Evolutionary conservation across 2,797 vertebrate species (phyloP).

Genomic region (Chaunax sp.): DNA sequence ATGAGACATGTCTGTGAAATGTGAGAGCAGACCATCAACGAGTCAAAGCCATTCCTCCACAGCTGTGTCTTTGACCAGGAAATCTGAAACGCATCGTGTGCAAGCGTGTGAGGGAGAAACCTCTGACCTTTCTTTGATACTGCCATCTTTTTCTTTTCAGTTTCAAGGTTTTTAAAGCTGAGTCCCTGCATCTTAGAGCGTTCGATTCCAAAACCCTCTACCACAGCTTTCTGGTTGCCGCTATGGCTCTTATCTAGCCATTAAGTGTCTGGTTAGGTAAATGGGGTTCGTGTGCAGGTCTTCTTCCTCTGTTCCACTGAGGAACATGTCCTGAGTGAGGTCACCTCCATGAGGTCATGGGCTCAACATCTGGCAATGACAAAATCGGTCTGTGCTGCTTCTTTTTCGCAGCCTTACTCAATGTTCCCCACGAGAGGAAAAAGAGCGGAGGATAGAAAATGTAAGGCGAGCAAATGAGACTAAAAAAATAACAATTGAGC

Average conservation of each 20-base stretch:
- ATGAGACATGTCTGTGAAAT: constrained; percentile 54
- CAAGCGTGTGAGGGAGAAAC: constrained; percentile 40
- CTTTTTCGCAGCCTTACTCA: constrained; percentile 57
- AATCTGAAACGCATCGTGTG: constrained; percentile 64
- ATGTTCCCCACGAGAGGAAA: constrained; percentile 62
- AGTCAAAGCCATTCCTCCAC: constrained; percentile 39
- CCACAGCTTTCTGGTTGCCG: constrained; percentile 50
- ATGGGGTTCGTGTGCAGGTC: constrained; percentile 46
- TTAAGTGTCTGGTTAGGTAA: constrained; percentile 53
- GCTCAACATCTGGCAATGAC: constrained; percentile 81
- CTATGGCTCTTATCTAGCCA: constrained; percentile 44
- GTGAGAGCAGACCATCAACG: constrained; percentile 53
- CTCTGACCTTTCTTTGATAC: constrained; percentile 27
- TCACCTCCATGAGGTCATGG: constrained; percentile 80
- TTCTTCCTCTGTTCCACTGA: constrained; percentile 47
- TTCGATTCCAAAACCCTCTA: constrained; percentile 42
- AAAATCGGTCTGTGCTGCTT: constrained; percentile 69
- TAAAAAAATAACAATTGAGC: constrained; percentile 53
- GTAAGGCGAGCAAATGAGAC: constrained; percentile 45
- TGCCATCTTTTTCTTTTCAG: constrained; percentile 21
- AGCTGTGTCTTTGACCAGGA: constrained; percentile 66
- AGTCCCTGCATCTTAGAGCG: constrained; percentile 21
- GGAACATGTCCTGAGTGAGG: constrained; percentile 76
- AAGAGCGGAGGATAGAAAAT: constrained; percentile 46
- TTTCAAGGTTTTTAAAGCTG: constrained; percentile 21